phyloP scores from a whole-genome alignment of 2,797 vertebrate species.

The Scleropages formosus region DNA sequence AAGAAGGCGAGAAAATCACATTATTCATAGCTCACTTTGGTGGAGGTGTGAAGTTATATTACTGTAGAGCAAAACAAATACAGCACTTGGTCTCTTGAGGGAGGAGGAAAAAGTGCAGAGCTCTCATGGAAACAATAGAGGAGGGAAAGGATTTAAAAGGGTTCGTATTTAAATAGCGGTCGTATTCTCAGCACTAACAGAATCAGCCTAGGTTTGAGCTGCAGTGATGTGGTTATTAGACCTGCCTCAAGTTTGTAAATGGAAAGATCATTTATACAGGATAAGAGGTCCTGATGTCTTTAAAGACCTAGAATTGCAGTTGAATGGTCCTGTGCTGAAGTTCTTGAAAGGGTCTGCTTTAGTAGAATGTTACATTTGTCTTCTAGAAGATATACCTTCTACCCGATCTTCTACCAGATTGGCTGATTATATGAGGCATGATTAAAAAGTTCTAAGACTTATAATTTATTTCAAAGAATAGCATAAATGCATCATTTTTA shows the following conservation, averaged over 20 bases:
- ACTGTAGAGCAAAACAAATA: slow-evolving; percentile 21
- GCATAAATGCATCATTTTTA: no score
- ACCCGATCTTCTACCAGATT: no score
- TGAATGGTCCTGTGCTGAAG: no score
- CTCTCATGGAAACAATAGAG: slow-evolving; percentile 11
- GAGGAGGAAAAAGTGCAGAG: not conserved
- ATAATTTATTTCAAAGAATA: no score
- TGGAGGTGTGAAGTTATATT: slow-evolving; percentile 6
- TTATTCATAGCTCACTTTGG: slow-evolving; percentile 27
- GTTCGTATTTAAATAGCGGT: slow-evolving; percentile 12
- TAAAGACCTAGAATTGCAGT: no score
- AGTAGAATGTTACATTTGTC: no score
- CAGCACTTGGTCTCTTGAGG: slow-evolving; percentile 12
- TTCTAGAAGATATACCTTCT: no score
- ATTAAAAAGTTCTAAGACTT: no score
- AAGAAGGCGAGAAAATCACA: slow-evolving; percentile 23
- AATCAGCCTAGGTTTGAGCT: not conserved
- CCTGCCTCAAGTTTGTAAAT: not conserved
- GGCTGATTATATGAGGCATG: no score
- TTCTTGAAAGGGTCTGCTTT: no score
- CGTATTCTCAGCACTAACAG: not conserved
- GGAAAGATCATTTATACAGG: not conserved
- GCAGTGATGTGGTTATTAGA: not conserved
- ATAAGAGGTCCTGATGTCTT: no score
- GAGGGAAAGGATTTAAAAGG: slow-evolving; percentile 8